Conservation (phyloP, 2,113 vertebrate genomes). For the Andinoacara biseriatus region DNA sequence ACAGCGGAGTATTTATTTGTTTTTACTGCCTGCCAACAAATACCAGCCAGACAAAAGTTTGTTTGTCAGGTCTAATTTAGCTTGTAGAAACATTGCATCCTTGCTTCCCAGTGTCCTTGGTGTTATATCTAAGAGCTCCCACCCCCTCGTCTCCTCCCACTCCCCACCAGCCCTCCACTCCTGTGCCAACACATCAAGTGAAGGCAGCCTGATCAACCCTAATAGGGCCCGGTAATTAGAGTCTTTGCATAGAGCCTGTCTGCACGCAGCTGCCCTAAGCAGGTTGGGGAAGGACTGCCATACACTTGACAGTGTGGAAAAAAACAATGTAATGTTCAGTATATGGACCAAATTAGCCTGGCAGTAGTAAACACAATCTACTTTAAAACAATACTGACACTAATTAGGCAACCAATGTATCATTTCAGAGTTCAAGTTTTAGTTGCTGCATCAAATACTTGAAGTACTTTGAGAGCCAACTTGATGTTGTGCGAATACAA, state of each 20-base stretch:
- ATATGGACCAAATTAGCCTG: slow-evolving; percentile 78
- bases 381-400: slow-evolving; percentile 82
- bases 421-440: slow-evolving; percentile 72
- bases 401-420: slow-evolving; percentile 82
- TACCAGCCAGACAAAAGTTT: slow-evolving; percentile 62
- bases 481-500: slow-evolving; percentile 63
- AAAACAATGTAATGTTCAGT: slow-evolving; percentile 78
- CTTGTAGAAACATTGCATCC: slow-evolving; percentile 57
- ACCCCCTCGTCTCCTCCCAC: slow-evolving; percentile 16
- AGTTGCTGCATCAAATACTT: slow-evolving; percentile 60
- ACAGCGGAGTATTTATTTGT: slow-evolving; percentile 52
- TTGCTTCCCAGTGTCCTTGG: slow-evolving; percentile 60
- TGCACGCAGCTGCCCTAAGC: slow-evolving; percentile 71
- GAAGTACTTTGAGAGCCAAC: slow-evolving; percentile 57
- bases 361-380: slow-evolving; percentile 80
- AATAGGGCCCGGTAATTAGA: slow-evolving; percentile 82
- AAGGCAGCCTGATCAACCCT: slow-evolving; percentile 79
- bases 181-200: slow-evolving; percentile 66
- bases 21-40: slow-evolving; percentile 55
- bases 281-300: slow-evolving; percentile 75
- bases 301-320: slow-evolving; percentile 79
- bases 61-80: slow-evolving; percentile 74
- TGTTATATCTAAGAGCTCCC: slow-evolving; percentile 63
- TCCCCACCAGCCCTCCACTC: slow-evolving; percentile 36
- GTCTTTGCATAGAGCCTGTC: slow-evolving; percentile 77